Base-by-base conservation (phyloP, 23 tunicate genomes). In the Pegea sp. region DNA sequence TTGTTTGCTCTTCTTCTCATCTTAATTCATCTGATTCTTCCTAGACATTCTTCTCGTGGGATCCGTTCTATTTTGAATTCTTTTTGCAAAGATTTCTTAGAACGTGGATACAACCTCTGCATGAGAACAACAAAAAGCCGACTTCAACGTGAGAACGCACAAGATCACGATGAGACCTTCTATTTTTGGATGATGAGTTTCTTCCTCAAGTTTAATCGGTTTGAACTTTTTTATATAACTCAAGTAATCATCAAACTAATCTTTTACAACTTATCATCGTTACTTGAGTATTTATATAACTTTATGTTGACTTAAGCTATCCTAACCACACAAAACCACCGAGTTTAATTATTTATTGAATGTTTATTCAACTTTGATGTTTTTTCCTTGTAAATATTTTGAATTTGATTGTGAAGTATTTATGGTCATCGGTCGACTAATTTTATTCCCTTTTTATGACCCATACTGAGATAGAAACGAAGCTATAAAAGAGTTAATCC, bases 111-210 rank as follows among this genome's bases (percentile, higher is more conserved):
- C 65, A 84, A 84, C 58, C 66, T 67, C 48, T 29, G 69, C 29
- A 73, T 73, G 84, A 46, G 53, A 21, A 24, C 64, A 5, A 42
- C 69, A 5, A 84, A 73, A 33, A 84, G 73, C 46, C 48, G 71
- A 32, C 24, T 84, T 0, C 50, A 72, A n/a, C 48, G 95, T 44
- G 95, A 84, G 42, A 74, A 63, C 30, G 68, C 84, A 7, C 86
- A 84, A 30, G 95, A 84, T 24, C 74, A 77, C 28, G 95, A 84
- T 33, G 95, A 84, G 53, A 67, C 95, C 0, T 84, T 69, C 54
- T 84, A 73, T 49, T 84, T 84, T 44, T 61, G 71, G 65, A 66
- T 79, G 1, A 84, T 84, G 95, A 74, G 95, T 52, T 84, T 84
- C 58, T 64, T 84, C 38, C 54, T 84, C 22, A 72, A 73, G 34